Conservation (phyloP, 2,797 vertebrate species). For the Gobionotothen gibberifrons region DNA sequence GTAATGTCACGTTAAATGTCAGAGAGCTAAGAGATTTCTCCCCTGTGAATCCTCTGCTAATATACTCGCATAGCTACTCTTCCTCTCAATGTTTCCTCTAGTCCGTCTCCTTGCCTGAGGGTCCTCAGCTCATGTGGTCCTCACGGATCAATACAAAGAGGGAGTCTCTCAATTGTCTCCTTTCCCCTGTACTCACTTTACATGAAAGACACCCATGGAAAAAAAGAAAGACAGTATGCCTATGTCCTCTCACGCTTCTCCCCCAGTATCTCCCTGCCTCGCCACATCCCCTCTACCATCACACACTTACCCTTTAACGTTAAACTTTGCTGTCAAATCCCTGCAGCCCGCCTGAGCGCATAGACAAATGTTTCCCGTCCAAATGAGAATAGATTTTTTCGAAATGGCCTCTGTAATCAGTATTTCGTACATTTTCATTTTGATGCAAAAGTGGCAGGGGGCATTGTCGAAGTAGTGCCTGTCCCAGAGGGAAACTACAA, state of each 20-base stretch:
- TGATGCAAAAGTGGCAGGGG: constrained; percentile 52
- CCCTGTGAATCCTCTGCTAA: constrained; percentile 43
- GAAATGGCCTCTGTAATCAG: constrained; percentile 68
- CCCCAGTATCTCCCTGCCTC: constrained; percentile 1
- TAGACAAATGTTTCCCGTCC: constrained; percentile 81
- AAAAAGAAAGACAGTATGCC: not conserved
- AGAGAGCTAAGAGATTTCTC: constrained; percentile 32
- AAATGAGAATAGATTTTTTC: constrained; percentile 83
- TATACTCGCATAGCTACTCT: constrained; percentile 52
- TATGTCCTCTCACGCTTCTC: not conserved
- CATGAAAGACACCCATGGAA: constrained; percentile 37
- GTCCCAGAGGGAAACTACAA: constrained; percentile 47
- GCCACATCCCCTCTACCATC: not conserved
- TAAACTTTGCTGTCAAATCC: constrained; percentile 70
- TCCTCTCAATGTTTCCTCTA: constrained; percentile 45
- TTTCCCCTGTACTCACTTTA: constrained; percentile 16
- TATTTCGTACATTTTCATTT: constrained; percentile 70
- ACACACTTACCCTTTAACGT: constrained; percentile 57
- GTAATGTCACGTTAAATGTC: constrained; percentile 63
- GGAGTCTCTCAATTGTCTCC: constrained; percentile 38
- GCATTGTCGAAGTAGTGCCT: constrained; percentile 36
- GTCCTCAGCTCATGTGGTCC: constrained; percentile 37
- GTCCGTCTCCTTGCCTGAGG: constrained; percentile 46
- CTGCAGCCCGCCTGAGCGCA: constrained; percentile 47
- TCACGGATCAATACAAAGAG: constrained; percentile 51